A percentile compares a stretch with the other conserved stretches of the same genome.
Conservation (phyloP, 2,888 invertebrate species). For the Epirrhoe alternata region DNA sequence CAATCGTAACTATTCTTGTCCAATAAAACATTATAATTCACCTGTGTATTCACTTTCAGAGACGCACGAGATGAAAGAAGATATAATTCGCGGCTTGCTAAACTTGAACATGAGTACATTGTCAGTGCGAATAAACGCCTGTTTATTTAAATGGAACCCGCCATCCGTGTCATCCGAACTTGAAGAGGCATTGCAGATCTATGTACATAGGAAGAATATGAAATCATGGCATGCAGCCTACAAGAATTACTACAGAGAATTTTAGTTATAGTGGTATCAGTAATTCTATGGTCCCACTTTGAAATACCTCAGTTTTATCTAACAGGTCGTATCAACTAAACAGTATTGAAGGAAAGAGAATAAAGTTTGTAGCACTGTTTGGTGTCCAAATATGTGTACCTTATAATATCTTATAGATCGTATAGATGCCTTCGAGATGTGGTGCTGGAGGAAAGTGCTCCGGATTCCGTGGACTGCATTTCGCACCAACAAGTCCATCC, state of each 20-base stretch:
- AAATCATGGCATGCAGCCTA: conserved; percentile 63
- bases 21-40: background rate
- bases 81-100: conserved; percentile 67
- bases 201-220: conserved; percentile 63
- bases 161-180: conserved; percentile 59
- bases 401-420: no score
- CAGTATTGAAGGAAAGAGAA: background rate
- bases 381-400: no score
- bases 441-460: no score
- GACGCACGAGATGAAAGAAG: conserved; percentile 65
- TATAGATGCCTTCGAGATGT: no score
- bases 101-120: conserved; percentile 64
- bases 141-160: conserved; percentile 65
- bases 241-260: conserved; percentile 18
- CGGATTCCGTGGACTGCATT: no score
- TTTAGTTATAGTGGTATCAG: background rate
- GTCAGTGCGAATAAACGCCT: conserved; percentile 52
- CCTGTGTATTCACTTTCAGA: conserved; percentile 57
- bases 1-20: background rate
- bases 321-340: background rate
- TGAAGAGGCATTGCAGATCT: conserved; percentile 56
- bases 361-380: no score
- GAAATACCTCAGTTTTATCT: background rate
- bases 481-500: no score
- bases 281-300: background rate